phyloP scores from a whole-genome alignment of 2,888 invertebrate genomes.

The Coremacera marginata region DNA sequence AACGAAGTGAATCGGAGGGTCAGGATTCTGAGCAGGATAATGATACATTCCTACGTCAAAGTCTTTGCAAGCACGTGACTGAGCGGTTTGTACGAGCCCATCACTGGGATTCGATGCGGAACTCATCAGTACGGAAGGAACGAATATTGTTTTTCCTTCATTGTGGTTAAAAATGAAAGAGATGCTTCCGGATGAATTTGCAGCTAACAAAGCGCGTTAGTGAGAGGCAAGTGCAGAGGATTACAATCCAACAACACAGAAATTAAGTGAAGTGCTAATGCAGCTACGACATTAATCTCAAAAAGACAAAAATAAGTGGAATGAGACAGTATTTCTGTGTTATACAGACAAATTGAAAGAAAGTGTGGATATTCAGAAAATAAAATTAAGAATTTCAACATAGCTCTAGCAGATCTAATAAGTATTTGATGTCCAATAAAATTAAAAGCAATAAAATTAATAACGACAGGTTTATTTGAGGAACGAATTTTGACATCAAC shows the following conservation, averaged over 20 bases:
- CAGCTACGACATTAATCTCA: slow-evolving; percentile 21
- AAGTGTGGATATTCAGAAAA: neutral
- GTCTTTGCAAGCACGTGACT: slow-evolving; percentile 26
- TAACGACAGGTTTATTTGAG: too few species aligned
- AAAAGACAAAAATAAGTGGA: neutral
- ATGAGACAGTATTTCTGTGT: neutral
- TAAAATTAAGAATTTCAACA: too few species aligned
- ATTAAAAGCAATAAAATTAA: too few species aligned
- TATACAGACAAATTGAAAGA: neutral
- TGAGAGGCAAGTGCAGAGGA: slow-evolving; percentile 20
- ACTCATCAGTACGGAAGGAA: slow-evolving; percentile 25
- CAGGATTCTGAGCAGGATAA: slow-evolving; percentile 3
- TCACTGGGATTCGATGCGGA: neutral
- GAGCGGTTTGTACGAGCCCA: neutral
- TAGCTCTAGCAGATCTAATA: too few species aligned
- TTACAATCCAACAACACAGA: slow-evolving; percentile 10
- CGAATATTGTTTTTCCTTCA: neutral
- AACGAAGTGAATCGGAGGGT: slow-evolving; percentile 45
- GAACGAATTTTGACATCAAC: too few species aligned
- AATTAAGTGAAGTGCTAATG: slow-evolving; percentile 34
- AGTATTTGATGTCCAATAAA: too few species aligned
- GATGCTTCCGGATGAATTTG: slow-evolving; percentile 29
- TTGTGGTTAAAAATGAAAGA: slow-evolving; percentile 17
- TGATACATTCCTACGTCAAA: slow-evolving; percentile 12
- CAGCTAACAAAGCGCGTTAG: neutral